A percentile compares a stretch with the other conserved stretches of the same genome.
Conservation (phyloP, 2,888 invertebrate genomes). For the Mimachlamys varia region DNA sequence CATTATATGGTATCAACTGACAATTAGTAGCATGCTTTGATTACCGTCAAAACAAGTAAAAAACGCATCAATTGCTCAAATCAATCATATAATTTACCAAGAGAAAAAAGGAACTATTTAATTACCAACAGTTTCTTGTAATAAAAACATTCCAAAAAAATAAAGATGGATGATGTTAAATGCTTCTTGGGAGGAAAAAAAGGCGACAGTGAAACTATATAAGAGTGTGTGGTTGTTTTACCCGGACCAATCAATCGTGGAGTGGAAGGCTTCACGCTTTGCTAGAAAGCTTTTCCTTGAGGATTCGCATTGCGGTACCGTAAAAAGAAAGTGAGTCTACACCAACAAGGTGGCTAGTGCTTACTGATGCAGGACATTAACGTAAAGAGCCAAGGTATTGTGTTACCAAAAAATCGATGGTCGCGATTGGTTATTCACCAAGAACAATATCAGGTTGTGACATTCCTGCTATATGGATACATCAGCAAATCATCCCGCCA, state of each 20-base stretch:
- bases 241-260: not conserved
- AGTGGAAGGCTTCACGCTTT: not conserved
- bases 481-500: slow-evolving; percentile 1
- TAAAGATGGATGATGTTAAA: not conserved
- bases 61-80: not conserved
- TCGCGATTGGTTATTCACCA: not conserved
- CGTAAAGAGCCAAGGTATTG: slow-evolving; percentile 31
- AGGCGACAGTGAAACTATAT: not conserved
- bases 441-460: slow-evolving; percentile 29
- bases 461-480: slow-evolving; percentile 31
- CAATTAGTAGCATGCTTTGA: too few species aligned
- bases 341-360: slow-evolving; percentile 24
- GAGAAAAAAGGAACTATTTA: not conserved
- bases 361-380: slow-evolving; percentile 21
- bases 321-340: slow-evolving; percentile 25
- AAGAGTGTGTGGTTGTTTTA: not conserved
- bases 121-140: not conserved
- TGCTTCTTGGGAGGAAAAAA: not conserved
- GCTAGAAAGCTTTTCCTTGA: slow-evolving; percentile 23
- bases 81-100: not conserved
- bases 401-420: slow-evolving; percentile 15
- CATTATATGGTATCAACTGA: too few species aligned
- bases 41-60: not conserved
- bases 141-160: not conserved
- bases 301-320: not conserved